A percentile compares a stretch with the other conserved stretches of the same genome.
Evolutionary conservation across 1,140 invertebrate species (phyloP).

Genomic region (Cydia amplana): DNA sequence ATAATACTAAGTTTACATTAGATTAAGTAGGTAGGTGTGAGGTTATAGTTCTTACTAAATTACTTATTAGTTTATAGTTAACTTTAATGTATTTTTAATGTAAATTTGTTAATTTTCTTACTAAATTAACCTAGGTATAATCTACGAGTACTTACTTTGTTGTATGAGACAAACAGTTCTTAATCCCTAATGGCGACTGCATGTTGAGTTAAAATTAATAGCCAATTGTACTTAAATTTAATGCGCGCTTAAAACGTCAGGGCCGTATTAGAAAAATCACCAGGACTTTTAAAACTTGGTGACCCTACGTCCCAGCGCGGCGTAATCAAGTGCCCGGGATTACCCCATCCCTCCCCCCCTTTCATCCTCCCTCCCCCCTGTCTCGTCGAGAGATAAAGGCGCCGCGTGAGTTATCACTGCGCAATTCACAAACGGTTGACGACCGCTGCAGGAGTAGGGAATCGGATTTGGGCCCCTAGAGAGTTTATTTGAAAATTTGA

Average conservation of each 20-base stretch:
- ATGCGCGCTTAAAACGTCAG: neutral
- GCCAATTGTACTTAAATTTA: neutral
- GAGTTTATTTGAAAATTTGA: neutral
- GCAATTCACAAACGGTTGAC: neutral
- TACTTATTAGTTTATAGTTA: no score
- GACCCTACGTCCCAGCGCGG: conserved; percentile 7
- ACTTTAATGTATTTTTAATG: no score
- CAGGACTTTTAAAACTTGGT: neutral
- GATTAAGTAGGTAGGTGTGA: no score
- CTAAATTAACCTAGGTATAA: no score
- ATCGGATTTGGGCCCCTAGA: neutral
- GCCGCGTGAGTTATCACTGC: conserved; percentile 5
- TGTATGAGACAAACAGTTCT: no score
- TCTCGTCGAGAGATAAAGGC: conserved; percentile 10
- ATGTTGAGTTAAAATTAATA: neutral
- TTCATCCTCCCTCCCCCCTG: neutral
- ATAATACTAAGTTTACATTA: no score
- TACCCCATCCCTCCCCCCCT: neutral
- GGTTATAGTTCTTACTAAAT: no score
- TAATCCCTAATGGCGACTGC: neutral
- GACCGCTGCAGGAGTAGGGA: neutral
- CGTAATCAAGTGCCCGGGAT: conserved; percentile 15
- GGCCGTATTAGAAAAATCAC: neutral
- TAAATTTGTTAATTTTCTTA: no score
- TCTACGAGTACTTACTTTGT: no score